phyloP scores from a whole-genome alignment of 1,140 invertebrate species.

The Cataglyphis hispanica region DNA sequence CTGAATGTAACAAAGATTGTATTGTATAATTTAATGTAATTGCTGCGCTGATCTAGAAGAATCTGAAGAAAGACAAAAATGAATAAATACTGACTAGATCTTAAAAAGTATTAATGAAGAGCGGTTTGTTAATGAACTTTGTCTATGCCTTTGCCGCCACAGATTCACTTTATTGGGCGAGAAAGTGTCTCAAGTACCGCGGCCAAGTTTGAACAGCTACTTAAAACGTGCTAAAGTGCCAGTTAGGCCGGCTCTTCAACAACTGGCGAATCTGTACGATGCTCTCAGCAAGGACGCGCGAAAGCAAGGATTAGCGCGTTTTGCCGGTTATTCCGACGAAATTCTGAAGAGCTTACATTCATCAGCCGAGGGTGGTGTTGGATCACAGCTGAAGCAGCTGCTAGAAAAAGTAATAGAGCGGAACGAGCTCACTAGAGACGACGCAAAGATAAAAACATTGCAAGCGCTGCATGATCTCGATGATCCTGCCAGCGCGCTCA shows the following conservation, averaged over 20 bases:
- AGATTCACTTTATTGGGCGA: constrained; percentile 82
- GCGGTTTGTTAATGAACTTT: constrained; percentile 35
- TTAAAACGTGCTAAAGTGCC: constrained; percentile 77
- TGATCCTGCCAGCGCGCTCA: constrained; percentile 78
- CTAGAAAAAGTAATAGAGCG: constrained; percentile 77
- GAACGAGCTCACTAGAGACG: constrained; percentile 81
- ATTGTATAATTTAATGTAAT: neutral
- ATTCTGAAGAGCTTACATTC: constrained; percentile 76
- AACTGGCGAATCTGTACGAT: constrained; percentile 81
- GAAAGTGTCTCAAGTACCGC: constrained; percentile 82
- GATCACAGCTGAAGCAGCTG: constrained; percentile 78
- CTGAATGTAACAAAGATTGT: neutral
- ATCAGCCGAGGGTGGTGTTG: constrained; percentile 79
- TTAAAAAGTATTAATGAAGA: neutral
- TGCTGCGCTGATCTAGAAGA: neutral
- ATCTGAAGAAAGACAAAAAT: neutral
- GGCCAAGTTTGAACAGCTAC: constrained; percentile 80
- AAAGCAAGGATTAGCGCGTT: constrained; percentile 82
- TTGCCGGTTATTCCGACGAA: constrained; percentile 80
- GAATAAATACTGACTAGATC: neutral
- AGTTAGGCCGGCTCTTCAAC: constrained; percentile 75
- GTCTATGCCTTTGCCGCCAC: constrained; percentile 1
- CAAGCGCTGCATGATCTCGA: constrained; percentile 73
- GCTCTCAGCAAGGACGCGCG: constrained; percentile 82
- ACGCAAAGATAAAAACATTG: constrained; percentile 75